phyloP scores from a whole-genome alignment of 2,797 vertebrate species.

The Notolabrus celidotus region DNA sequence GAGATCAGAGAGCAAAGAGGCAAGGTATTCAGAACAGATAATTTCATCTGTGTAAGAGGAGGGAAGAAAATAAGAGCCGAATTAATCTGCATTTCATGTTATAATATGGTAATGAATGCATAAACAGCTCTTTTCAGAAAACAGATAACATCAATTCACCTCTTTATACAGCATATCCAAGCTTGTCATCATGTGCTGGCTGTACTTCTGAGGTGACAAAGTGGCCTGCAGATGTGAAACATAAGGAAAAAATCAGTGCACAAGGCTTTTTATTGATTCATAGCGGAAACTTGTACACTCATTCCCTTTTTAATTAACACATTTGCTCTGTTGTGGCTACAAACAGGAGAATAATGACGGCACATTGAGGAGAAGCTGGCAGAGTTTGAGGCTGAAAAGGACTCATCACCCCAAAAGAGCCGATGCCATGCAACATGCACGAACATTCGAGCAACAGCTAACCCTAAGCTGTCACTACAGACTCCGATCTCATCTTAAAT shows the following conservation, averaged over 20 bases:
- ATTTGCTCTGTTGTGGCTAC: neutral
- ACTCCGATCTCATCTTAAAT: conserved; percentile 62
- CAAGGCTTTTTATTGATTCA: conserved; percentile 10
- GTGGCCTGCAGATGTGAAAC: conserved; percentile 76
- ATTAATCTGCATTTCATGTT: neutral
- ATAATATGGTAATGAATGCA: neutral
- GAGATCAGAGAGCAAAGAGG: conserved; percentile 2
- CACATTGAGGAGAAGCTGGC: conserved; percentile 7
- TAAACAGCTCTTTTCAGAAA: neutral
- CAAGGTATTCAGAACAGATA: neutral
- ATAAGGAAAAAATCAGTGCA: conserved; percentile 13
- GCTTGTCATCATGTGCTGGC: conserved; percentile 83
- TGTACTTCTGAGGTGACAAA: conserved; percentile 83
- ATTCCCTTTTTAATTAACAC: conserved; percentile 1
- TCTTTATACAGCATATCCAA: conserved; percentile 89
- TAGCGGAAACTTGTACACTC: neutral
- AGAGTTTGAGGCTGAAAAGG: conserved; percentile 18
- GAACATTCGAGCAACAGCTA: conserved; percentile 30
- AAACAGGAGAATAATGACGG: conserved; percentile 15
- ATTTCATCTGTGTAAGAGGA: neutral
- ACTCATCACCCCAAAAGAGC: conserved; percentile 20
- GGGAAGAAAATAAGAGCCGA: no score
- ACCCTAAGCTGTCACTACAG: conserved; percentile 49
- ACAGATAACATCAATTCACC: conserved; percentile 75
- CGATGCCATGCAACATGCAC: conserved; percentile 45